Evolutionary conservation across 1,140 invertebrate genomes (phyloP), one percentile per base, ranked within the genome.

Genomic region (Lanistes nyassanus): DNA sequence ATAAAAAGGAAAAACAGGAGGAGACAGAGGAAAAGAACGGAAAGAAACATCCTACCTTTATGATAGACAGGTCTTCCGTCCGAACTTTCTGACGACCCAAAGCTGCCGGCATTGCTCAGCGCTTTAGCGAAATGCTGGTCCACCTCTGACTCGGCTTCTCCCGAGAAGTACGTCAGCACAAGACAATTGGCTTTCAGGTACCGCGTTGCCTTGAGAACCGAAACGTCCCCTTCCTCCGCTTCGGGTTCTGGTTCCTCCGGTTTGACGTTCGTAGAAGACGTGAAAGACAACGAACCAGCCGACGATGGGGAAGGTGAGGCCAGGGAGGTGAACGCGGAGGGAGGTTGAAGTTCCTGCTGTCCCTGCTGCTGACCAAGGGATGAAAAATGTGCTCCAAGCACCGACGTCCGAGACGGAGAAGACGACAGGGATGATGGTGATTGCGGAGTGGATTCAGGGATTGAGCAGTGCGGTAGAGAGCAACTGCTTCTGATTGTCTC

Each of bases 141-240:
- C 67, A 98, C 96, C 79, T 97, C 95, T 77, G 94, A 92, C 53
- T 95, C 94, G 36, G 95, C 95, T 89, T 98, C 96, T 19, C 96
- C 96, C 72, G 94, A 93, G 89, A 97, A 97, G 91, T 97, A 95
- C 72, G 95, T 97, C 89, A 97, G 96, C 80, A 98, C 94, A 62
- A 97, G 95, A 91, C 96, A 98, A 91, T 97, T 97, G 74, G 96
- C 94, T 78, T 95, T 96, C 74, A 98, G 92, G 90, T 97, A 98
- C 85, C 97, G 95, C 67, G 95, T 95, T 82, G 94, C 83, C 66
- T 85, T 83, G 4, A 85, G 84, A 58, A 81, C 79, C 19, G 66
- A 73, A 3, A 78, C 84, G 21, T 85, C 82, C 16, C 73, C 70
- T 6, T 90, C 88, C n/a, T n/a, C n/a, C n/a, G n/a, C n/a, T n/a